Percentiles rank a stretch among this genome's conserved stretches.
Conservation (phyloP, 2,888 invertebrate species). For the Escarpia spicata region DNA sequence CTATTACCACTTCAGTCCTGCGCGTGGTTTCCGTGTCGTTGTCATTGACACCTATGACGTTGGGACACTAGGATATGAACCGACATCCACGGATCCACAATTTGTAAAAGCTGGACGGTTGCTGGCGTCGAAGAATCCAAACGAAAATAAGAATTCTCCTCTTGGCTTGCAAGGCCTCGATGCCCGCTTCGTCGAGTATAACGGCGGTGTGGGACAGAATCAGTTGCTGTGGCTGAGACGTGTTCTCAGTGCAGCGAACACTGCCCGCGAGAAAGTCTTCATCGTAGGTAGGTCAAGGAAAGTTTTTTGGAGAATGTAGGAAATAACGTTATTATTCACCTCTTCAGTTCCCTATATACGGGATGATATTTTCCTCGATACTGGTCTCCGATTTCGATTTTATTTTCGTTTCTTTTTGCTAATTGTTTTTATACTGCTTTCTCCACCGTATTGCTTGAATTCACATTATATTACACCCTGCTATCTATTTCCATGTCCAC, state of each 20-base stretch:
- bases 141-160: slow-evolving; percentile 55
- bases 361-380: no score
- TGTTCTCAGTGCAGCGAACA: slow-evolving; percentile 53
- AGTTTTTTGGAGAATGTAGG: no score
- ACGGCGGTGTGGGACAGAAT: slow-evolving; percentile 61
- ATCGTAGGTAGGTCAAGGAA: slow-evolving; percentile 37
- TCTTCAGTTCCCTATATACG: no score
- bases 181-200: slow-evolving; percentile 58
- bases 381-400: no score
- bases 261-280: slow-evolving; percentile 58
- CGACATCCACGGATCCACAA: neutral
- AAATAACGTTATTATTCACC: no score
- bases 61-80: slow-evolving; percentile 54
- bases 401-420: no score
- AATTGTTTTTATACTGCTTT: no score
- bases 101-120: neutral
- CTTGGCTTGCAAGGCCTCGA: slow-evolving; percentile 51
- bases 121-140: slow-evolving; percentile 50
- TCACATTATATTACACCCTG: no score
- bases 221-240: slow-evolving; percentile 62
- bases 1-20: slow-evolving; percentile 59
- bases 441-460: no score
- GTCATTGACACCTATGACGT: slow-evolving; percentile 64
- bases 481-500: no score
- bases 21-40: slow-evolving; percentile 52